Evolutionary conservation across 2,113 vertebrate genomes (phyloP).

Genomic region (Accipiter cooperii): DNA sequence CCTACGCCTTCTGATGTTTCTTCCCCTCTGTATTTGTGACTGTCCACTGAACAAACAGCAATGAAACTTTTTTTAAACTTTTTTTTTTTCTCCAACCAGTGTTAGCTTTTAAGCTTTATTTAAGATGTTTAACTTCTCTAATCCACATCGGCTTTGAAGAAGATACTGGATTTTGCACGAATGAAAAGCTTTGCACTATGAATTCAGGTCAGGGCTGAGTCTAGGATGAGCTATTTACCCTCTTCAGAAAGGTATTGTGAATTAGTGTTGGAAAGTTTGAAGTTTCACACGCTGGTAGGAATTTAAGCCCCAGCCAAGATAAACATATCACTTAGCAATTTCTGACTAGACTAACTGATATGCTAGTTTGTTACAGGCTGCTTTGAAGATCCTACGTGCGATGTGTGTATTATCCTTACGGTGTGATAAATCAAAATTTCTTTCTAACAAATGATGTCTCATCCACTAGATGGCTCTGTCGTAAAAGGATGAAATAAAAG

Average conservation of each 20-base stretch:
- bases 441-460: not conserved
- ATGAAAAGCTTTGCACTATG: not conserved
- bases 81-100: not conserved
- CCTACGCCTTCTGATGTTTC: not conserved
- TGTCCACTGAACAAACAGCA: not conserved
- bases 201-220: not conserved
- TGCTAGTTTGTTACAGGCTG: not conserved
- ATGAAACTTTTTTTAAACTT: not conserved
- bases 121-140: not conserved
- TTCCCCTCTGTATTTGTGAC: not conserved
- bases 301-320: not conserved
- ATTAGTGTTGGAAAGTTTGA: not conserved
- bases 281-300: not conserved
- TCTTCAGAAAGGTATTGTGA: not conserved
- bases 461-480: conserved; percentile 34
- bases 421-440: not conserved
- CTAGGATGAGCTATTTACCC: not conserved
- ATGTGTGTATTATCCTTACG: not conserved
- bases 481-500: not conserved
- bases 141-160: not conserved
- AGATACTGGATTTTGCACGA: not conserved
- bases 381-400: not conserved
- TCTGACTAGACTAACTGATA: not conserved
- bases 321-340: not conserved
- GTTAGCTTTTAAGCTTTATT: not conserved